Conservation (phyloP, 2,797 vertebrate species). For the Coregonus ussuriensis region DNA sequence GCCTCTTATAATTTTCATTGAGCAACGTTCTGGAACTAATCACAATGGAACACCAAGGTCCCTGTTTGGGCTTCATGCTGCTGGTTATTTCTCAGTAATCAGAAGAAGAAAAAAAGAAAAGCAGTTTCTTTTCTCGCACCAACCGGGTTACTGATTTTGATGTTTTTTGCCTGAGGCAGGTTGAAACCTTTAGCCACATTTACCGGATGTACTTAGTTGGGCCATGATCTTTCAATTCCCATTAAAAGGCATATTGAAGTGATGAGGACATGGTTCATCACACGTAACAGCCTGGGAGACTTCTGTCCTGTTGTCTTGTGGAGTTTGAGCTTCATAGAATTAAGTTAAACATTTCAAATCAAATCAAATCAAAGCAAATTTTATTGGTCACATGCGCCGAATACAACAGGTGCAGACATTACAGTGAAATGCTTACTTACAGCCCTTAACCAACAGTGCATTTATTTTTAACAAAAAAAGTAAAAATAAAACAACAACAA, state of each 20-base stretch:
- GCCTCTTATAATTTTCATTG: constrained; percentile 15
- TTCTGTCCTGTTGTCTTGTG: neutral
- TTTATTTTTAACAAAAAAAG: no score
- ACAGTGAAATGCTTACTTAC: no score
- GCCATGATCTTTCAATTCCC: neutral
- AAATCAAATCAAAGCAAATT: no score
- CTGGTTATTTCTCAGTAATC: neutral
- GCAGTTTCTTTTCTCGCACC: neutral
- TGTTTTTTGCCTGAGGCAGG: neutral
- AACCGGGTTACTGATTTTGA: neutral
- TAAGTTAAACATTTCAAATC: neutral
- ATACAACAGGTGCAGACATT: no score
- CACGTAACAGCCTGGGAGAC: neutral
- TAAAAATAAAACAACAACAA: no score
- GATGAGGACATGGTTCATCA: no score
- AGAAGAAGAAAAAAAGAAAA: neutral
- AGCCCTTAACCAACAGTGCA: no score
- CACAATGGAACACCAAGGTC: neutral
- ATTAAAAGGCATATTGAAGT: neutral
- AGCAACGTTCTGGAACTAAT: constrained; percentile 5
- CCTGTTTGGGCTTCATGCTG: neutral
- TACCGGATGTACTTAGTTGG: neutral
- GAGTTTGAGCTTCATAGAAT: neutral
- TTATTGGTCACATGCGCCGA: no score
- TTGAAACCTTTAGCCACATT: neutral